These are phyloP conservation scores for Dolichallabes microphthalmus DNA, from an alignment of 2,113 vertebrate genomes.

Conservation along the genomic window DNA sequence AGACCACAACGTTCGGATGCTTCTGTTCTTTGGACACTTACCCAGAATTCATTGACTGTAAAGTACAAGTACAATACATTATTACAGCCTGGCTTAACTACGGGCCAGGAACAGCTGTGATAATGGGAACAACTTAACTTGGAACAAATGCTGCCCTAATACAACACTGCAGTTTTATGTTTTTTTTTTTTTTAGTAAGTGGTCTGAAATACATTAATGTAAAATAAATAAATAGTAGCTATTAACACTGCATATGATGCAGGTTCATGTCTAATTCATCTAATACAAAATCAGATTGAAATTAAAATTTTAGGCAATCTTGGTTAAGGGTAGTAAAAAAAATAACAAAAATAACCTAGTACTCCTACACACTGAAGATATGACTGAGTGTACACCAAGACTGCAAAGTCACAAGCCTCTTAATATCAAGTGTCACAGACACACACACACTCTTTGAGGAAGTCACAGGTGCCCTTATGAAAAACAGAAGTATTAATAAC, in stretches of 20 bases:
- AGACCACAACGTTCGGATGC: conserved; percentile 86
- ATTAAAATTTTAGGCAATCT: neutral
- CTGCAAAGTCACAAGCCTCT: conserved; percentile 35
- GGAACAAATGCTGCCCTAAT: too few relatives aligned
- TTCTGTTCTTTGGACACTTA: conserved; percentile 85
- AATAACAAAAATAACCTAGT: neutral
- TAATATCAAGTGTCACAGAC: conserved; percentile 41
- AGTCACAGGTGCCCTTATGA: conserved; percentile 38
- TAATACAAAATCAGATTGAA: neutral
- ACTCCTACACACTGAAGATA: neutral
- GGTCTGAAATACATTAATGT: neutral
- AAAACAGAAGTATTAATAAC: conserved; percentile 49
- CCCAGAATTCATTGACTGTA: conserved; percentile 88
- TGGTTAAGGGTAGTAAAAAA: neutral
- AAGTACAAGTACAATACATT: conserved; percentile 10
- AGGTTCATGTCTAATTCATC: neutral
- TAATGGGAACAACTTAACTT: neutral
- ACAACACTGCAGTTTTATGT: neutral
- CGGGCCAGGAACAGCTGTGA: neutral
- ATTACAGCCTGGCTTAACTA: neutral
- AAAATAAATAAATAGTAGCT: neutral
- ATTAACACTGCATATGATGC: neutral
- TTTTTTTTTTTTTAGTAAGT: neutral
- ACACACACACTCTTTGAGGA: conserved; percentile 44
- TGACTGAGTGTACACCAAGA: conserved; percentile 5